Conservation (phyloP, 1,140 invertebrate genomes). For the Tetranychus cinnabarinus region DNA sequence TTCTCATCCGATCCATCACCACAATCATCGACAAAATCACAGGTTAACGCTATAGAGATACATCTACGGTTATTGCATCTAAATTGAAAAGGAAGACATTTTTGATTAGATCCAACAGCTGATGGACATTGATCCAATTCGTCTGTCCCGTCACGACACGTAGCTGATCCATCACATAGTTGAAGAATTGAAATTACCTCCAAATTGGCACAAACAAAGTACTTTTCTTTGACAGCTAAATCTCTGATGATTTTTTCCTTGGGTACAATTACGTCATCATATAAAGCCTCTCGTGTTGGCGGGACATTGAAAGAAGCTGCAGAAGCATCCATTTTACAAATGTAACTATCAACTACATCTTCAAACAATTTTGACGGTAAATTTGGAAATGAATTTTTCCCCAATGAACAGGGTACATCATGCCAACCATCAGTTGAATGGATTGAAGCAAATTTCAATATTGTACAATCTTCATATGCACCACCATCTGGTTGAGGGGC, state of each 20-base stretch:
- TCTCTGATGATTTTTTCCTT: neutral
- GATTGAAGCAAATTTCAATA: conserved; percentile 14
- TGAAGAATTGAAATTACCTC: conserved; percentile 16
- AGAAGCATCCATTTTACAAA: conserved; percentile 15
- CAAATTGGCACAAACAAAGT: conserved; percentile 15
- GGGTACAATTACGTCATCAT: neutral
- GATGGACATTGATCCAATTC: conserved; percentile 7
- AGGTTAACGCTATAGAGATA: conserved; percentile 13
- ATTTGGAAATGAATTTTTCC: neutral
- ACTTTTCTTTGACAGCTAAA: conserved; percentile 6
- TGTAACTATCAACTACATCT: conserved; percentile 11
- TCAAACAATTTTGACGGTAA: neutral
- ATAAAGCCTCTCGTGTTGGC: conserved; percentile 3
- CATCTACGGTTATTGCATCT: conserved; percentile 17
- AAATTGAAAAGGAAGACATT: conserved; percentile 13
- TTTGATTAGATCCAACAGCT: neutral
- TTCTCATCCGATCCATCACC: conserved; percentile 19
- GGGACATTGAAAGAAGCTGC: neutral
- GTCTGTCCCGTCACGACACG: conserved; percentile 15
- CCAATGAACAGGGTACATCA: conserved; percentile 9
- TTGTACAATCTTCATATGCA: conserved; percentile 17
- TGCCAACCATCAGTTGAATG: conserved; percentile 17
- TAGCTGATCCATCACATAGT: conserved; percentile 12
- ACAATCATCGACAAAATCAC: conserved; percentile 16
- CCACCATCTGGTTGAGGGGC: conserved; percentile 16